Evolutionary conservation across 2,888 invertebrate species (phyloP).

Genomic region (Eristalinus sepulchralis): DNA sequence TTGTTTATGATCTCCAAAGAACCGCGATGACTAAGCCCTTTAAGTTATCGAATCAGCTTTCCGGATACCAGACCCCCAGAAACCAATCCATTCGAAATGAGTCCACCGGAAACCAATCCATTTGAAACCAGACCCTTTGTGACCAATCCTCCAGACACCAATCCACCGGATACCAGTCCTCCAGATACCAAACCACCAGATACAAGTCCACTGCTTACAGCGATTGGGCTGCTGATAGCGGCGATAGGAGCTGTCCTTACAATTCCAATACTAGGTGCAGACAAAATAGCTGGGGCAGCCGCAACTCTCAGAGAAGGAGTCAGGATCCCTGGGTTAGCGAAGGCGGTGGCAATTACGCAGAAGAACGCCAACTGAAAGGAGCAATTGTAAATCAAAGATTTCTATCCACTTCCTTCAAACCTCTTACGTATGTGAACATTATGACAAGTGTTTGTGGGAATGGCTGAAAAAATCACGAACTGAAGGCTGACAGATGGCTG

Average conservation of each 20-base stretch:
- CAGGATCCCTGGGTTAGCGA: slow-evolving; percentile 47
- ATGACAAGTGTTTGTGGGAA: not conserved
- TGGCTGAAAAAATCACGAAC: not conserved
- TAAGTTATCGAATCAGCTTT: no score
- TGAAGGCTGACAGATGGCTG: slow-evolving; percentile 39
- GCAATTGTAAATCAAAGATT: not conserved
- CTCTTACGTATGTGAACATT: slow-evolving; percentile 50
- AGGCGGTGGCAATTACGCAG: slow-evolving; percentile 40
- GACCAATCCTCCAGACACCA: no score
- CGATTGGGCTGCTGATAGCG: not conserved
- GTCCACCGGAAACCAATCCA: slow-evolving; percentile 12
- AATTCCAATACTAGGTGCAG: slow-evolving; percentile 15
- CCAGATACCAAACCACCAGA: no score
- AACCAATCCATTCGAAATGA: slow-evolving; percentile 2
- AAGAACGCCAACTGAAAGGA: slow-evolving; percentile 44
- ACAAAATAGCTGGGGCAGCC: slow-evolving; percentile 29
- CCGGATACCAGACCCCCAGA: not conserved
- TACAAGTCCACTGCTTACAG: no score
- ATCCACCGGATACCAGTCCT: no score
- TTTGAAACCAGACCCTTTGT: no score
- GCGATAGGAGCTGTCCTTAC: slow-evolving; percentile 29
- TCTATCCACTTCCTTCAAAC: no score
- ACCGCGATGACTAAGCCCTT: no score
- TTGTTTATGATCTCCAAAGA: no score
- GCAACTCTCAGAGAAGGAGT: slow-evolving; percentile 33